Evolutionary conservation across 2,888 invertebrate genomes (phyloP), one percentile per base, ranked within the genome.

Genomic region (Athalia circularis): DNA sequence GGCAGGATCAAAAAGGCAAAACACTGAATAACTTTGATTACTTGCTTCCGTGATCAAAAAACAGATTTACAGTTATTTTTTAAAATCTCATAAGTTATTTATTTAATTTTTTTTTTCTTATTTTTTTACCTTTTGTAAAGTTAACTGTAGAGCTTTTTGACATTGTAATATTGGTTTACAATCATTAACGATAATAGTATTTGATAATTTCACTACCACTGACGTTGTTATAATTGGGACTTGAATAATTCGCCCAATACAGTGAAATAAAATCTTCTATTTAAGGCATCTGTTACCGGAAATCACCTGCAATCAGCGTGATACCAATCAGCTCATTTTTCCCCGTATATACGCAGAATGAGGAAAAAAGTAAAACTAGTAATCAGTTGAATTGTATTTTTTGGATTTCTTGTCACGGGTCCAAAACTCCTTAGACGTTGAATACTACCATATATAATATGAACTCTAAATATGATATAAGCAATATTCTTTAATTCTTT

Each of bases 351-450:
- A 59, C 13, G 59, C 59, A 43, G 59, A 59, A 52, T 50, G 57
- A 70, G 43, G 47, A n/a, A 59, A 13, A 61, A 50, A 13, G 47
- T 13, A 9, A 47, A 13, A 47, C 9, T 59, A 76, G 4, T 50
- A 57, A 67, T 50, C 45, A 45, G 48, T 57, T 29, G 13, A 54
- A 13, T 64, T 81, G 78, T 82, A 81, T 84, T 84, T 84, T 84
- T 87, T 85, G 84, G 87, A 88, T 87, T 87, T 88, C 86, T 87
- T 83, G 85, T 84, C 84, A 86, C 82, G 89, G 89, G 88, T 89
- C 88, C 89, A 89, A 89, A 86, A 80, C 81, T 86, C 84, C 57
- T 47, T 72, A 15, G 59, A 72, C 59, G 83, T 88, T 84, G 84
- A 80, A 59, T 72, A 59, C 45, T 59, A 59, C 50, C 29, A 64